A percentile compares a stretch with the other conserved stretches of the same genome.
These are phyloP conservation scores for Umimayanthus kanabou DNA, from an alignment of 92 coral and sea anemone species.

Conservation along the genomic window DNA sequence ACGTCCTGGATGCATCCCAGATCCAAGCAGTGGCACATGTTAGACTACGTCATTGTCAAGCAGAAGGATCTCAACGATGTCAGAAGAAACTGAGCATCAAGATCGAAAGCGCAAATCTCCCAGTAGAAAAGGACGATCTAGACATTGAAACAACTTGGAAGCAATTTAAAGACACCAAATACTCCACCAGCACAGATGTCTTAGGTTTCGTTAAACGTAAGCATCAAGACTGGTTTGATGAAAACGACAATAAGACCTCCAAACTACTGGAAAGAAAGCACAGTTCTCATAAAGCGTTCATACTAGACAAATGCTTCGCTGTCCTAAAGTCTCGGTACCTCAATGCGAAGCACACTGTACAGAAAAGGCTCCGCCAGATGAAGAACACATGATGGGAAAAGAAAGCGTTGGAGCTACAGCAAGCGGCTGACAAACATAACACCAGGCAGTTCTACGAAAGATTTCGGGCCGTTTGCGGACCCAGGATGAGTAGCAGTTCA, in stretches of 20 bases:
- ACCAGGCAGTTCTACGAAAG: not conserved
- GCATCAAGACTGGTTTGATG: no score
- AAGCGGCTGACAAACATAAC: not conserved
- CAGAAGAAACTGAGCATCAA: no score
- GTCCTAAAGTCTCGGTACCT: no score
- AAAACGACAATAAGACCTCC: no score
- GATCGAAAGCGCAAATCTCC: not conserved
- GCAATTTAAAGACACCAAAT: not conserved
- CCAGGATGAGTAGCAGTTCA: no score
- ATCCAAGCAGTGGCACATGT: not conserved
- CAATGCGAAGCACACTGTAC: no score
- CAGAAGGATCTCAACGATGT: conserved; percentile 8
- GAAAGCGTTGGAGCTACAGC: conserved; percentile 1
- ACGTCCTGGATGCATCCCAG: conserved; percentile 17
- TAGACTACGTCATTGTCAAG: not conserved
- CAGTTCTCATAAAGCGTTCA: no score
- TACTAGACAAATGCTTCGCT: no score
- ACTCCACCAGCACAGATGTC: conserved; percentile 21
- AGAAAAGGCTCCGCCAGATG: no score
- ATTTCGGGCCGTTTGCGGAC: no score
- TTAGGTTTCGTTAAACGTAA: not conserved
- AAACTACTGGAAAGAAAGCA: no score
- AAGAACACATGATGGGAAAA: not conserved
- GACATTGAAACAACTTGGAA: not conserved
- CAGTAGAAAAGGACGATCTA: not conserved